These are phyloP conservation scores for Aleiodes alternator DNA, from an alignment of 2,888 invertebrate genomes.

Conservation along the genomic window DNA sequence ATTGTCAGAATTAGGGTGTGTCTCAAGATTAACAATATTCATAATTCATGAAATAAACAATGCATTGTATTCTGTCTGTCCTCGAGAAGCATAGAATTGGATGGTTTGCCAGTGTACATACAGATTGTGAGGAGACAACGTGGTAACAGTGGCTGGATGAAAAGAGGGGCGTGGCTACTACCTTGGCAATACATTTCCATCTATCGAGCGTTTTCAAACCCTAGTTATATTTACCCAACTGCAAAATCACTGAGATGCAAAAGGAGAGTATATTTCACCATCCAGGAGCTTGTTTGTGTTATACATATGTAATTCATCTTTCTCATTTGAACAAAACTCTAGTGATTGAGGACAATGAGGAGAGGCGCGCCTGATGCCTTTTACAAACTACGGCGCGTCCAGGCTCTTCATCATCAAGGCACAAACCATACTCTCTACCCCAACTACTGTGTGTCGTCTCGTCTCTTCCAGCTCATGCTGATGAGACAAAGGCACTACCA, in stretches of 20 bases:
- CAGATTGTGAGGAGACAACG: not conserved
- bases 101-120: not conserved
- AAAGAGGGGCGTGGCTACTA: conserved; percentile 42
- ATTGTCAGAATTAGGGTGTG: conserved; percentile 1
- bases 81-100: not conserved
- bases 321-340: conserved; percentile 6
- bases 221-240: not conserved
- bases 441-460: conserved; percentile 7
- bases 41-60: conserved; percentile 12
- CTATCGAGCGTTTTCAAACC: conserved; percentile 30
- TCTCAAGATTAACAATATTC: conserved; percentile 22
- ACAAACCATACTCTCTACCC: not conserved
- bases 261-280: no score
- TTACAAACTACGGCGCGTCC: conserved; percentile 15
- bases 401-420: conserved; percentile 21
- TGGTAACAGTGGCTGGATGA: conserved; percentile 24
- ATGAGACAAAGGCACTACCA: conserved; percentile 38
- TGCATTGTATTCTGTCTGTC: conserved; percentile 28
- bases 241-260: not conserved
- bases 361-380: conserved; percentile 27
- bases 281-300: not conserved
- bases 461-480: conserved; percentile 14
- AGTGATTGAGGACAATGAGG: conserved; percentile 27
- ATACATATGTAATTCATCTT: not conserved
- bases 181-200: conserved; percentile 35